Percentiles rank a stretch among this genome's conserved stretches.
phyloP scores from a whole-genome alignment of 2,797 vertebrate species.

The Pangasius djambal region DNA sequence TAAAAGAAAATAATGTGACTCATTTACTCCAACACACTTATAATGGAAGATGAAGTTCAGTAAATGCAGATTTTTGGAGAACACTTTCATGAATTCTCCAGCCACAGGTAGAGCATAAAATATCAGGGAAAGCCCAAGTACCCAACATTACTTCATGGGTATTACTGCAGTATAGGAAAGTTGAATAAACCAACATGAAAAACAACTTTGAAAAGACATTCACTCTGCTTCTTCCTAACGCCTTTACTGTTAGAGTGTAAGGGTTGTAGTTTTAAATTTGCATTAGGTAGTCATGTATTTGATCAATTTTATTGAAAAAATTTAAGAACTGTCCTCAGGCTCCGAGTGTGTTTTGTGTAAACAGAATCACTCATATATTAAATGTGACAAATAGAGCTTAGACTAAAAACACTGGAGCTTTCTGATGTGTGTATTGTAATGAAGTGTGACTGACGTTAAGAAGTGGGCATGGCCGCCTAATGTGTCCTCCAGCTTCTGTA shows the following conservation, averaged over 20 bases:
- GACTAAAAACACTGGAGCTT: neutral
- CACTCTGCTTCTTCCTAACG: neutral
- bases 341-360: neutral
- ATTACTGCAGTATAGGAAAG: neutral
- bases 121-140: neutral
- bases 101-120: neutral
- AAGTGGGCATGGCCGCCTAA: conserved; percentile 94
- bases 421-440: neutral
- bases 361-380: neutral
- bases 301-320: neutral
- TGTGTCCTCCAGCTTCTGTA: conserved; percentile 93
- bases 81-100: neutral
- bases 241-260: neutral
- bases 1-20: neutral
- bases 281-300: neutral
- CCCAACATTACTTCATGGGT: neutral
- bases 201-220: neutral
- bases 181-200: neutral
- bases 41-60: neutral
- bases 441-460: conserved; percentile 85
- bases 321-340: neutral
- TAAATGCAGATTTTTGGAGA: neutral
- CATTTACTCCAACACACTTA: neutral
- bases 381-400: neutral
- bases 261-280: neutral